Evolutionary conservation across 2,888 invertebrate genomes (phyloP), one percentile per base, ranked within the genome.

Genomic region (Cryptus armator): DNA sequence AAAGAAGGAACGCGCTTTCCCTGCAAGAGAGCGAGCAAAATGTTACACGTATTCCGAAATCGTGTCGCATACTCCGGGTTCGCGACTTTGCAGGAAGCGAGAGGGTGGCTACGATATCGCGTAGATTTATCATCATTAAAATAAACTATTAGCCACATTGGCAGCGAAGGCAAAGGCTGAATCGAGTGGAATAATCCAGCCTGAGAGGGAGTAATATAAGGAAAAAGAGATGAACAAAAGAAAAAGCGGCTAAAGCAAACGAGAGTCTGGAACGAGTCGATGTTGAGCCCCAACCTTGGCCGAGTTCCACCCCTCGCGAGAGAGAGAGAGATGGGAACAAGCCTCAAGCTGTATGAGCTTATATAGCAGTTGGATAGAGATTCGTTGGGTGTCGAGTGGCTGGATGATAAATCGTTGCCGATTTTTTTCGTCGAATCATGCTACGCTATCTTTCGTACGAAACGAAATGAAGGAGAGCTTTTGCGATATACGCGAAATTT

Each of bases 401-500:
- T 7, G 64, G 75, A 83, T 83, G 83, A 83, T 79, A 71, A 83
- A 83, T 83, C 48, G 83, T 59, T 62, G 75, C 46, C 83, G 68
- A 83, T 80, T 59, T 32, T 78, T 83, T 80, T 66, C 75, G 70
- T 64, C 70, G 79, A 80, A 70, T 80, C 79, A 83, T 79, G 37
- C 64, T 64, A 53, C 24, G 10, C 51, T 75, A 44, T 75, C 46
- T 51, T 46, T 14, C 59, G 51, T 51, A 59, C 72, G 46, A 56
- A 74, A 46, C 62, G 67, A 9, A 64, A 71, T 12, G 29, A 59
- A 62, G 19, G 48, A 32, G 70, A 53, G 70, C 24, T 19, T 24
- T 51, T 51, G 46, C 51, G 70, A 19, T 9, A 46, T 71, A 12
- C 44, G 44, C 16, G 10, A 68, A 67, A 19, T 44, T 44, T 53